A percentile compares a stretch with the other conserved stretches of the same genome.
These are phyloP conservation scores for Amitus sp. DNA, from an alignment of 2,888 invertebrate genomes.

Conservation along the genomic window DNA sequence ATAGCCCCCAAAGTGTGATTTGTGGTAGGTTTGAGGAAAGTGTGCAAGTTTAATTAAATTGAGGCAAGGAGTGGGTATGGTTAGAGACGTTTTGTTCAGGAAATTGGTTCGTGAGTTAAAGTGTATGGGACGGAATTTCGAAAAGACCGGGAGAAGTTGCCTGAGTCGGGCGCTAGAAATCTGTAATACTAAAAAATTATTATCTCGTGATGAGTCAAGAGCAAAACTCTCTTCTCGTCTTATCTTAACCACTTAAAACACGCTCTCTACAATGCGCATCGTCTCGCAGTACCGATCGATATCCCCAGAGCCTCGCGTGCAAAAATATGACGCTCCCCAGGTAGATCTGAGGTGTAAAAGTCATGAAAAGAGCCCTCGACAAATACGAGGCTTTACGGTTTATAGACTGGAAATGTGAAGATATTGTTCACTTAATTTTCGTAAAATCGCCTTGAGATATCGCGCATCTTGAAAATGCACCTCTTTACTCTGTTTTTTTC, in stretches of 20 bases:
- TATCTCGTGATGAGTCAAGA: constrained; percentile 37
- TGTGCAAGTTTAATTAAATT: no score
- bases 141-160: constrained; percentile 49
- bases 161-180: constrained; percentile 60
- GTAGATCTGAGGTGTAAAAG: constrained; percentile 3
- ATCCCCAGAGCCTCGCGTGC: constrained; percentile 5
- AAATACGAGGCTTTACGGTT: neutral
- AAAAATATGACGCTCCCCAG: constrained; percentile 4
- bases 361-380: constrained; percentile 1
- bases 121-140: constrained; percentile 49
- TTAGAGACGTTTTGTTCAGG: no score
- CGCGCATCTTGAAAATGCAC: no score
- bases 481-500: no score
- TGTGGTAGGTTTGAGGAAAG: no score
- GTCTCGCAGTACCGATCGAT: constrained; percentile 12
- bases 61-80: no score
- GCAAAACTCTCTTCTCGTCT: constrained; percentile 16
- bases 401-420: neutral
- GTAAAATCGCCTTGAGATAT: no score
- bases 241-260: constrained; percentile 8
- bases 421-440: neutral
- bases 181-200: constrained; percentile 56
- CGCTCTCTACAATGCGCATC: constrained; percentile 15
- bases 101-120: no score
- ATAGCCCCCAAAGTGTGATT: no score